Conservation (phyloP, 1,140 invertebrate genomes). For the Aphelenchoides fujianensis region DNA sequence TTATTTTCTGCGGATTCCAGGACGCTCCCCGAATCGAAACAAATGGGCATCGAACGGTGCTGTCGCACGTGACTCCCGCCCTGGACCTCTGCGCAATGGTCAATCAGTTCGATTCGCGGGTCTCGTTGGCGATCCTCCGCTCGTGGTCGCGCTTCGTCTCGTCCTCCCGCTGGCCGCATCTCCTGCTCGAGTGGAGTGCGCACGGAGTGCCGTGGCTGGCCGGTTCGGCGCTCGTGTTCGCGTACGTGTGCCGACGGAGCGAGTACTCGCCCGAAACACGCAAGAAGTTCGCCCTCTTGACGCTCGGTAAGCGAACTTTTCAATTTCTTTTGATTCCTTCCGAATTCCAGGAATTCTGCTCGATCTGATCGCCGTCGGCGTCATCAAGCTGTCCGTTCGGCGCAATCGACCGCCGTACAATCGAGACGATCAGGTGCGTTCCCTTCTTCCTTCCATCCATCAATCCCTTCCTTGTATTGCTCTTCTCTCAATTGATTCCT, state of each 20-base stretch:
- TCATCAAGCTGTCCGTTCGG: slow-evolving; percentile 76
- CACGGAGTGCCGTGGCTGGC: slow-evolving; percentile 53
- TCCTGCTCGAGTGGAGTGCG: slow-evolving; percentile 37
- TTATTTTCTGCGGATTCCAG: too few relatives aligned
- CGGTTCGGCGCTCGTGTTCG: neutral
- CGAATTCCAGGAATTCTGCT: slow-evolving; percentile 75
- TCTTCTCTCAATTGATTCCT: too few relatives aligned
- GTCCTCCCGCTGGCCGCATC: slow-evolving; percentile 24
- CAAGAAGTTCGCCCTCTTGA: slow-evolving; percentile 4
- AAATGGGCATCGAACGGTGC: too few relatives aligned
- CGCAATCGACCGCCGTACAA: slow-evolving; percentile 74
- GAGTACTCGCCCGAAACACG: neutral
- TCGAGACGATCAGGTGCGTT: slow-evolving; percentile 71
- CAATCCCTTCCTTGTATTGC: too few relatives aligned
- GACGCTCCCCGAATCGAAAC: too few relatives aligned
- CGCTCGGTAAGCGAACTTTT: slow-evolving; percentile 9
- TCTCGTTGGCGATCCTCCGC: slow-evolving; percentile 12
- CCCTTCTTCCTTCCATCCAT: too few relatives aligned
- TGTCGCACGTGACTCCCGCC: too few relatives aligned
- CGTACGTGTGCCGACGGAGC: slow-evolving; percentile 2
- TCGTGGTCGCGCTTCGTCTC: neutral
- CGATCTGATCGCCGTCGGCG: slow-evolving; percentile 78
- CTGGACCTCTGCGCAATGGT: too few relatives aligned
- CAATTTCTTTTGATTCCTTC: neutral
- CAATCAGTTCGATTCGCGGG: slow-evolving; percentile 11